phyloP scores from a whole-genome alignment of 2,888 invertebrate species.

The Macrosiphum euphorbiae region DNA sequence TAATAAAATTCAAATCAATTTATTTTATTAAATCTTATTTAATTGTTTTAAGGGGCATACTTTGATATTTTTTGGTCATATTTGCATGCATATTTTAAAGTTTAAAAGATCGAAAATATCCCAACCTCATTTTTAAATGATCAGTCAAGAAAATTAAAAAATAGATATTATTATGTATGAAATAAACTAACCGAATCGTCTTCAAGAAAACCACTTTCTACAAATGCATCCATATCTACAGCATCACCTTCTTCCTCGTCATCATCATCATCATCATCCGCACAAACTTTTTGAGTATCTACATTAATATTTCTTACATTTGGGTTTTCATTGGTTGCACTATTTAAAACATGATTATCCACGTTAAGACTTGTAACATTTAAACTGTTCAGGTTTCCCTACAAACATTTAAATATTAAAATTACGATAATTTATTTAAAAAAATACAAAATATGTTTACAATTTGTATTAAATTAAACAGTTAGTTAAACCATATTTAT shows the following conservation, averaged over 20 bases:
- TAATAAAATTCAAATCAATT: too few relatives aligned
- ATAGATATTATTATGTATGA: not conserved
- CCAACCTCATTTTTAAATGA: too few relatives aligned
- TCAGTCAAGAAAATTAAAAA: not conserved
- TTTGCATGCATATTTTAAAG: too few relatives aligned
- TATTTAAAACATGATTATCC: constrained; percentile 35
- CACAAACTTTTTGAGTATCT: constrained; percentile 69
- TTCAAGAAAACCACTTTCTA: constrained; percentile 94
- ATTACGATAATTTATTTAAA: not conserved
- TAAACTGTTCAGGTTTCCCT: constrained; percentile 4
- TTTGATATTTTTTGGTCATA: too few relatives aligned
- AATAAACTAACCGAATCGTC: constrained; percentile 81
- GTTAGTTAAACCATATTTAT: not conserved
- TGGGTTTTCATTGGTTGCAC: not conserved
- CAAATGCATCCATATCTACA: constrained; percentile 97
- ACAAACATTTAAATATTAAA: constrained; percentile 5
- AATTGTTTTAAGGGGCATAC: too few relatives aligned
- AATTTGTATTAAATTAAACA: not conserved
- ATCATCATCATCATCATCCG: constrained; percentile 73
- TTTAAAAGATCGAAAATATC: too few relatives aligned
- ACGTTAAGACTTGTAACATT: constrained; percentile 26
- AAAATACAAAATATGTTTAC: not conserved
- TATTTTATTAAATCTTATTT: too few relatives aligned
- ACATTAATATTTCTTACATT: constrained; percentile 66
- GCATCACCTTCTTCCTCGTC: constrained; percentile 95